A percentile compares a stretch with the other conserved stretches of the same genome.
These are phyloP conservation scores for Ornithoptera alexandrae DNA, from an alignment of 2,888 invertebrate genomes.

Conservation along the genomic window DNA sequence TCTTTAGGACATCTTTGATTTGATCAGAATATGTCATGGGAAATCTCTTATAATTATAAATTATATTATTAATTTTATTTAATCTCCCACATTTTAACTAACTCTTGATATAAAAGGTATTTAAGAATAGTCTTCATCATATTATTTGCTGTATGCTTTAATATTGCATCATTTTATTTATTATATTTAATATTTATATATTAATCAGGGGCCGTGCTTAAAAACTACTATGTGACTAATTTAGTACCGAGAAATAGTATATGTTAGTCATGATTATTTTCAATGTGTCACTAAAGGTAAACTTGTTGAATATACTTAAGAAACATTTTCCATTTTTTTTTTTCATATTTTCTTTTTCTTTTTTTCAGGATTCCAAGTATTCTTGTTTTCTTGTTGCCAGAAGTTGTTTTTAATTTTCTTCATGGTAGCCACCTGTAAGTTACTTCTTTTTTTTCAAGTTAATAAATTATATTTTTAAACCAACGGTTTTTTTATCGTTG, in stretches of 20 bases:
- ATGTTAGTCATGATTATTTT: neutral
- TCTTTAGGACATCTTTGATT: too few species aligned
- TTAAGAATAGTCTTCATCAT: too few species aligned
- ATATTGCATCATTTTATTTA: too few species aligned
- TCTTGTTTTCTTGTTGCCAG: conserved; percentile 53
- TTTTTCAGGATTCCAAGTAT: conserved; percentile 62
- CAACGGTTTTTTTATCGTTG: neutral
- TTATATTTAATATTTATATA: too few species aligned
- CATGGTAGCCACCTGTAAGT: conserved; percentile 81
- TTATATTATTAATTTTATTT: too few species aligned
- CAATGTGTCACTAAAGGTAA: neutral
- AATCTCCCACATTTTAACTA: too few species aligned
- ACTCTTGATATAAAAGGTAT: too few species aligned
- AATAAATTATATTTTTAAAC: conserved; percentile 37
- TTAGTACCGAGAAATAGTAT: neutral
- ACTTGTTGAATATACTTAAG: neutral
- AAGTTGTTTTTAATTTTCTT: conserved; percentile 63
- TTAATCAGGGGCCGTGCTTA: too few species aligned
- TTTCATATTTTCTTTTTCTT: conserved; percentile 52
- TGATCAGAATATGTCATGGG: too few species aligned
- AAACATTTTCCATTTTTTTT: conserved; percentile 9
- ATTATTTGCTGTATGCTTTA: too few species aligned
- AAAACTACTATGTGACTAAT: neutral
- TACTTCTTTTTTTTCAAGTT: conserved; percentile 55
- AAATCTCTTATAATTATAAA: too few species aligned